These are phyloP conservation scores for Baronia brevicornis DNA, from an alignment of 2,888 invertebrate genomes.

Conservation along the genomic window DNA sequence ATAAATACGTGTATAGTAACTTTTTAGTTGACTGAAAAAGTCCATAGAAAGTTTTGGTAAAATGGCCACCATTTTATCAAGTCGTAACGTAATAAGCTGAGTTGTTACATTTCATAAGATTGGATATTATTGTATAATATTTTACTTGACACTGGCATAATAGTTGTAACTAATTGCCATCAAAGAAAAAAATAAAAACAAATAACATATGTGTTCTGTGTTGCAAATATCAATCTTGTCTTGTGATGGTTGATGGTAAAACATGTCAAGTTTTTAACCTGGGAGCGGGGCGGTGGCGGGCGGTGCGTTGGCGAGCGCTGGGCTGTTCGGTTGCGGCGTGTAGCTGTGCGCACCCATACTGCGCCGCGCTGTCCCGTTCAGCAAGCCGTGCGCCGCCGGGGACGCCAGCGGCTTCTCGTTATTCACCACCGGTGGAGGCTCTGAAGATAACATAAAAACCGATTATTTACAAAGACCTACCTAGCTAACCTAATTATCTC, in stretches of 20 bases:
- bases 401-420: conserved; percentile 79
- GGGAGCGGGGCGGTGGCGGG: conserved; percentile 70
- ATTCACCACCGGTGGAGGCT: conserved; percentile 30
- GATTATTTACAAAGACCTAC: not conserved
- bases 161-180: no score
- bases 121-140: no score
- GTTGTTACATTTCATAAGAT: no score
- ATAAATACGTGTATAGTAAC: no score
- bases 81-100: no score
- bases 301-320: conserved; percentile 64
- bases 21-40: no score
- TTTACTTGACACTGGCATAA: no score
- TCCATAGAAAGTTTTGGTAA: no score
- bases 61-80: no score
- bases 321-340: conserved; percentile 78
- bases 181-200: no score
- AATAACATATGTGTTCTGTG: no score
- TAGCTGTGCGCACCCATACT: conserved; percentile 84
- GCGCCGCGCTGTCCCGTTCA: conserved; percentile 80
- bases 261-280: conserved; percentile 38
- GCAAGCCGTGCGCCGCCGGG: conserved; percentile 86
- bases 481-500: no score
- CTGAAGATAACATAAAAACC: conserved; percentile 33
- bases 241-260: not conserved
- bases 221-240: not conserved